Conservation (phyloP, 2,888 invertebrate genomes). For the Apamea sordens region DNA sequence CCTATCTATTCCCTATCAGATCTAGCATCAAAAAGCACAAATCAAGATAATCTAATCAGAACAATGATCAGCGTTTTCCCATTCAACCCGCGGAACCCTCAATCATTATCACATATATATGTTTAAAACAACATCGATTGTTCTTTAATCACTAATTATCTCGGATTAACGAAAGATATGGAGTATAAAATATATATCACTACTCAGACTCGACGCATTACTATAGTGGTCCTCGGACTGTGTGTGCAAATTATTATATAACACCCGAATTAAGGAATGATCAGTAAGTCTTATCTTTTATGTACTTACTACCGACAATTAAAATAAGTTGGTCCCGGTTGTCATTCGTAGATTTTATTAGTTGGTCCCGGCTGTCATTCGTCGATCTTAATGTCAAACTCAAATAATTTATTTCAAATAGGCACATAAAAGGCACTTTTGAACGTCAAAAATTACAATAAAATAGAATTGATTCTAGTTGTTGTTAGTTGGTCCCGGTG, state of each 20-base stretch:
- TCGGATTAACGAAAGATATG: constrained; percentile 20
- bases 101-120: constrained; percentile 10
- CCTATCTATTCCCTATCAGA: not conserved
- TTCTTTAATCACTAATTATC: constrained; percentile 36
- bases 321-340: not conserved
- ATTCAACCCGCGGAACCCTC: constrained; percentile 5
- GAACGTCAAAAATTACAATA: too few species aligned
- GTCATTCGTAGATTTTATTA: not conserved
- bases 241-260: constrained; percentile 41
- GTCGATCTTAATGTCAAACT: not conserved
- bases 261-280: constrained; percentile 30
- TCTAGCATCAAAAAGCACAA: not conserved
- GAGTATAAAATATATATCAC: constrained; percentile 44
- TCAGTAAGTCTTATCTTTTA: constrained; percentile 39
- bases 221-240: constrained; percentile 35
- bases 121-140: constrained; percentile 32
- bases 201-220: constrained; percentile 19
- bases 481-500: too few species aligned
- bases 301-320: not conserved
- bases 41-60: constrained; percentile 26
- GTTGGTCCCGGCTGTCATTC: not conserved
- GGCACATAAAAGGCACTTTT: too few species aligned
- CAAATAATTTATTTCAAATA: too few species aligned
- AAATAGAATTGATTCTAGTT: too few species aligned
- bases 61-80: constrained; percentile 1